Evolutionary conservation across 2,888 invertebrate genomes (phyloP).

Genomic region (Rhorus exstirpatorius): DNA sequence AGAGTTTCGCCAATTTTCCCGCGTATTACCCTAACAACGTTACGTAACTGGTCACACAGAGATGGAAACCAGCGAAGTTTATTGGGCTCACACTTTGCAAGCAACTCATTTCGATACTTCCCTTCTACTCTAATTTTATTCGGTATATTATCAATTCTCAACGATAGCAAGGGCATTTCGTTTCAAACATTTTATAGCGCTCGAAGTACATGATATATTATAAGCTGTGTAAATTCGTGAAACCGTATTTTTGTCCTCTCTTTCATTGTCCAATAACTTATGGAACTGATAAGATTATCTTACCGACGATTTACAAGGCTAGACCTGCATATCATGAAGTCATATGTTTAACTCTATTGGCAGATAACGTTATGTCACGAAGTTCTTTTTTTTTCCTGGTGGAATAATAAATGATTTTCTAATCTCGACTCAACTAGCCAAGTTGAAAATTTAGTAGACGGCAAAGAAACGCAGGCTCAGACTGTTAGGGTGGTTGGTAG

Average conservation of each 20-base stretch:
- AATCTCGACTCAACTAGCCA: constrained; percentile 22
- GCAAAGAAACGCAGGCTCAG: no score
- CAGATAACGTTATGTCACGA: constrained; percentile 35
- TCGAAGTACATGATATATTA: neutral
- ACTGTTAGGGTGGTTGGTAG: neutral
- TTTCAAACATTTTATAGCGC: no score
- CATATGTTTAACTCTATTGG: neutral
- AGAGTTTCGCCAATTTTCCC: constrained; percentile 54
- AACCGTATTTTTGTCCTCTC: constrained; percentile 16
- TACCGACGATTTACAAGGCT: constrained; percentile 34
- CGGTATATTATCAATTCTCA: neutral
- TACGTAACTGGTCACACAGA: constrained; percentile 10
- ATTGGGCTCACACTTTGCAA: constrained; percentile 8
- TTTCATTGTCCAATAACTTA: constrained; percentile 21
- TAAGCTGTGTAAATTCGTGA: neutral
- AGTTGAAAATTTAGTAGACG: constrained; percentile 9
- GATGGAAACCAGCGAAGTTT: constrained; percentile 1
- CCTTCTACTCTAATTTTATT: neutral
- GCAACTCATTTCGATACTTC: neutral
- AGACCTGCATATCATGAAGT: constrained; percentile 25
- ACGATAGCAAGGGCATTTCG: neutral
- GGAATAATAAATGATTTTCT: constrained; percentile 40
- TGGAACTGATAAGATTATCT: constrained; percentile 44
- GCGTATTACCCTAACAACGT: constrained; percentile 49
- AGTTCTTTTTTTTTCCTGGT: constrained; percentile 9